Evolutionary conservation across 1,140 invertebrate genomes (phyloP).

Genomic region (Bombus consobrinus): DNA sequence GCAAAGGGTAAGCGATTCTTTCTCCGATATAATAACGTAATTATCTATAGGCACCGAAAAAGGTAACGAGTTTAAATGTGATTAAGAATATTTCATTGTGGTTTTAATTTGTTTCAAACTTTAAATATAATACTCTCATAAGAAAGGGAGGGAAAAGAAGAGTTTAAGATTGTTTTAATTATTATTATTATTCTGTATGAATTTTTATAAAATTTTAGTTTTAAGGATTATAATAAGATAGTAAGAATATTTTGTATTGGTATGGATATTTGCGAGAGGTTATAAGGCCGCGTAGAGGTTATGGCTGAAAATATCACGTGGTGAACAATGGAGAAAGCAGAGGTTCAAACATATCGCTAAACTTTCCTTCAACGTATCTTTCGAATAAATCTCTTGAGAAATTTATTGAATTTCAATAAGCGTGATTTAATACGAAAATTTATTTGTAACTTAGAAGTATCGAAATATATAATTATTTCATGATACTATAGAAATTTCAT

Average conservation of each 20-base stretch:
- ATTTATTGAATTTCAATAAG: background rate
- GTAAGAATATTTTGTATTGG: no score
- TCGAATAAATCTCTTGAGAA: background rate
- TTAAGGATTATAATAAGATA: background rate
- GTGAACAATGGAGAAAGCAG: conserved; percentile 11
- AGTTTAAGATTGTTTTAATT: background rate
- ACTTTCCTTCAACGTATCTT: background rate
- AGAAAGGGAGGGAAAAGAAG: no score
- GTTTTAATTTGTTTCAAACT: background rate
- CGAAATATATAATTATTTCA: background rate
- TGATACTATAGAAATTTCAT: no score
- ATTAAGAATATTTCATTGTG: background rate
- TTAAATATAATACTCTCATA: background rate
- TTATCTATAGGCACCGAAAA: background rate
- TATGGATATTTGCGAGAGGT: background rate
- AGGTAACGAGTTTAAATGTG: background rate
- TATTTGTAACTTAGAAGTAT: background rate
- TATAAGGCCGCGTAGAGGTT: conserved; percentile 25
- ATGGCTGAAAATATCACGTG: conserved; percentile 39
- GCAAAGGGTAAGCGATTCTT: conserved; percentile 71
- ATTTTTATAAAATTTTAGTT: background rate
- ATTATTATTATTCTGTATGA: background rate
- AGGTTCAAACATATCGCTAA: background rate
- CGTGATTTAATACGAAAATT: background rate
- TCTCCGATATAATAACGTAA: background rate